Percentiles rank a stretch among this genome's conserved stretches.
Conservation (phyloP, 2,113 vertebrate genomes). For the Rhipidura dahli region DNA sequence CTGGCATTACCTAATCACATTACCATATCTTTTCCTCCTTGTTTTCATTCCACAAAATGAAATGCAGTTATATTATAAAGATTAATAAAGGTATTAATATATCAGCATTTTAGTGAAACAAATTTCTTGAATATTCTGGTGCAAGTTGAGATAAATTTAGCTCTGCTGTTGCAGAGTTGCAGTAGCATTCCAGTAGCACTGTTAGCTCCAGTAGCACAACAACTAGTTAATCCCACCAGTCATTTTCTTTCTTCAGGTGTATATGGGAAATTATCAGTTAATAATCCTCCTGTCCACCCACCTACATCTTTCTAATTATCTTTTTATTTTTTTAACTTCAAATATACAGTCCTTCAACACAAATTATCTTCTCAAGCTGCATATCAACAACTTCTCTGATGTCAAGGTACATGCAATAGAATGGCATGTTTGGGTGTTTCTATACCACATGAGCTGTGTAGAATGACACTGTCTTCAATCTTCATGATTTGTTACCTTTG, state of each 20-base stretch:
- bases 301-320: neutral
- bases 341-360: neutral
- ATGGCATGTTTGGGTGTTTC: neutral
- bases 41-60: neutral
- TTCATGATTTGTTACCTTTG: neutral
- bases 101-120: neutral
- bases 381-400: neutral
- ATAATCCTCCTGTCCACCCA: neutral
- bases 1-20: neutral
- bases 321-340: neutral
- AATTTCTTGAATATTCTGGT: neutral
- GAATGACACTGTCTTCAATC: neutral
- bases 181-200: neutral
- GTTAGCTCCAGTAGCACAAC: neutral
- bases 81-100: neutral
- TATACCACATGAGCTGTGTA: neutral
- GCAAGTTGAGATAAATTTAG: neutral
- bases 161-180: neutral
- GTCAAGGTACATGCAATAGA: neutral
- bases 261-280: neutral
- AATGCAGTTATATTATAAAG: neutral
- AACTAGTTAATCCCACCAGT: neutral
- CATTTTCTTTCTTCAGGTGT: neutral
- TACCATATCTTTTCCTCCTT: neutral
- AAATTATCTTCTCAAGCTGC: neutral